These are phyloP conservation scores for Popillia japonica DNA, from an alignment of 1,140 invertebrate species.

Conservation along the genomic window DNA sequence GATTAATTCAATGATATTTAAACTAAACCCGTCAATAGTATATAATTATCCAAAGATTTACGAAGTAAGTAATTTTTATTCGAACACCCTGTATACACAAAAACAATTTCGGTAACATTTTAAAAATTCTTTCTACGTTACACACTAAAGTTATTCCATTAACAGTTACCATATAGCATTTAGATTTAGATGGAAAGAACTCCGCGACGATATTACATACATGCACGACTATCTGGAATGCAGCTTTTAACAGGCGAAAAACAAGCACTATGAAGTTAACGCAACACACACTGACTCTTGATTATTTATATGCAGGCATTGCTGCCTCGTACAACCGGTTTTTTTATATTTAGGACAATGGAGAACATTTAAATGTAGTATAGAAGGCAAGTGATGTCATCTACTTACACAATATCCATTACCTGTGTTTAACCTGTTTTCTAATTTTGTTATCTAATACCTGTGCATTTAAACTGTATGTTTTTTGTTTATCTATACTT, in stretches of 20 bases:
- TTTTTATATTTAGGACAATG: slow-evolving; percentile 17
- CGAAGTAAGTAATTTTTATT: no score
- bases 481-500: not conserved
- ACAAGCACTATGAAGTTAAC: not conserved
- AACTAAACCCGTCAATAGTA: no score
- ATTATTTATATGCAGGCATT: slow-evolving; percentile 19
- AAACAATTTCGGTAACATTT: no score
- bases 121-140: no score
- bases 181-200: slow-evolving; percentile 1
- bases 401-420: slow-evolving; percentile 15
- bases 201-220: not conserved
- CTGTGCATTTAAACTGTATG: not conserved
- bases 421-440: slow-evolving; percentile 4
- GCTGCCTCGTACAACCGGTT: slow-evolving; percentile 3
- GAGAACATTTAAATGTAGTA: slow-evolving; percentile 6
- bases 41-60: no score
- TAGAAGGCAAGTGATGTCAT: slow-evolving; percentile 13
- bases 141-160: no score
- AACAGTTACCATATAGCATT: not conserved
- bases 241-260: not conserved
- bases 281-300: not conserved
- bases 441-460: slow-evolving; percentile 15
- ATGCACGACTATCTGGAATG: slow-evolving; percentile 3
- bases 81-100: no score
- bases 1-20: no score